phyloP scores from a whole-genome alignment of 2,113 vertebrate genomes.

The Ptilonorhynchus violaceus region DNA sequence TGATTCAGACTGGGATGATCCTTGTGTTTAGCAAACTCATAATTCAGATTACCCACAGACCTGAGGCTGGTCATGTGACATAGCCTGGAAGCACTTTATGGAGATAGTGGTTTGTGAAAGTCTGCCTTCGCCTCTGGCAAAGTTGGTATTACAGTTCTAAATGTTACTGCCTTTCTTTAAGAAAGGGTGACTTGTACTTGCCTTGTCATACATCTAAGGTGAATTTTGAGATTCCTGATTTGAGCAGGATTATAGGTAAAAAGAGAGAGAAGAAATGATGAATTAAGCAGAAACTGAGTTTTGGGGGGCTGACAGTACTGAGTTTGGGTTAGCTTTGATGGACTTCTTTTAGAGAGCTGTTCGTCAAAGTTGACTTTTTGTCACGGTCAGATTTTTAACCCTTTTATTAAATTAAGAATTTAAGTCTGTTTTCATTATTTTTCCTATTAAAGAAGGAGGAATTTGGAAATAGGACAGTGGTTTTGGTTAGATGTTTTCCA shows the following conservation, averaged over 20 bases:
- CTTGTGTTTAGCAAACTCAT: not conserved
- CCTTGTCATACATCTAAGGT: not conserved
- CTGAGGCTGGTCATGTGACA: not conserved
- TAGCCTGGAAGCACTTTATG: not conserved
- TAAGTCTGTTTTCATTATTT: not conserved
- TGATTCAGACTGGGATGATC: not conserved
- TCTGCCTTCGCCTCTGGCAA: not conserved
- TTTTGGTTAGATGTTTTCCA: not conserved
- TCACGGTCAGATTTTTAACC: not conserved
- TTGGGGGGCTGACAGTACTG: not conserved
- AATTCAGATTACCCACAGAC: not conserved
- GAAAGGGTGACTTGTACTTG: not conserved
- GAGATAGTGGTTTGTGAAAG: not conserved
- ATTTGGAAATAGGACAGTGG: not conserved
- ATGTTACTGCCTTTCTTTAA: not conserved
- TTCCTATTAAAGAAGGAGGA: not conserved
- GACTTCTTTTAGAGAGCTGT: not conserved
- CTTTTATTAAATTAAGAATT: not conserved
- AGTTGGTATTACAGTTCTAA: not conserved
- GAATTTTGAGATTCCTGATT: not conserved
- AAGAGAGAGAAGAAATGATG: not conserved
- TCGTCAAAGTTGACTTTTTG: not conserved
- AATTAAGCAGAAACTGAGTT: not conserved
- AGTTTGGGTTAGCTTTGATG: not conserved
- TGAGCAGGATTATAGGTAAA: not conserved